Evolutionary conservation across 2,888 invertebrate genomes (phyloP).

Genomic region (Drosophila diplacantha): DNA sequence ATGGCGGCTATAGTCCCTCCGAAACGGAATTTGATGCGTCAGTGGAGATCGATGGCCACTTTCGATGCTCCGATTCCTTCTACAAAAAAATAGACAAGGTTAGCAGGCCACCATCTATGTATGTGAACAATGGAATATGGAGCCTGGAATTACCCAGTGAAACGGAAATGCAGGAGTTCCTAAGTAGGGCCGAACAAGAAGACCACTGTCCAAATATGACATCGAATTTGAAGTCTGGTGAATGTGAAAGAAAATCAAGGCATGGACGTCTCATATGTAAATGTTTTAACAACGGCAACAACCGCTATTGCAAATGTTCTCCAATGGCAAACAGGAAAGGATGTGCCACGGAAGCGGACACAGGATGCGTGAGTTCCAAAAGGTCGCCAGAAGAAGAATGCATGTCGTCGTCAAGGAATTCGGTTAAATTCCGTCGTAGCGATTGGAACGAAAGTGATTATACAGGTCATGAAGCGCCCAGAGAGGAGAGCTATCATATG

Average conservation of each 20-base stretch:
- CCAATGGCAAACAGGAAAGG: background rate
- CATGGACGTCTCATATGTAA: background rate
- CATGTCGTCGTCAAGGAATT: background rate
- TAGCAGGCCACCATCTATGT: conserved; percentile 1
- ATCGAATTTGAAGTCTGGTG: background rate
- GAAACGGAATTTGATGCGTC: conserved; percentile 14
- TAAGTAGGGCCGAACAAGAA: too few species aligned
- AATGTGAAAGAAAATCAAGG: background rate
- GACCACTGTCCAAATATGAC: background rate
- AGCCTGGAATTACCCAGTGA: conserved; percentile 2
- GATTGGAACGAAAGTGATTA: background rate
- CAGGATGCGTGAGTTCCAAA: background rate
- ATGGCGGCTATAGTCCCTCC: conserved; percentile 44
- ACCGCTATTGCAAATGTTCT: background rate
- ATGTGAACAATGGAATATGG: background rate
- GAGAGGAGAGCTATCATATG: background rate
- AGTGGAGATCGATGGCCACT: background rate
- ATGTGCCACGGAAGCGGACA: too few species aligned
- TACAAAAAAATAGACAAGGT: conserved; percentile 4
- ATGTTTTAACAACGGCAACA: background rate
- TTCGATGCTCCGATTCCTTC: background rate
- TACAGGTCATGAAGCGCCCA: too few species aligned
- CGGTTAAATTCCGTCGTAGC: too few species aligned
- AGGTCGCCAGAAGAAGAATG: background rate
- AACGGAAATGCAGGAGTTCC: background rate